Evolutionary conservation across 1,140 invertebrate genomes (phyloP).

Genomic region (Ladona fulva): DNA sequence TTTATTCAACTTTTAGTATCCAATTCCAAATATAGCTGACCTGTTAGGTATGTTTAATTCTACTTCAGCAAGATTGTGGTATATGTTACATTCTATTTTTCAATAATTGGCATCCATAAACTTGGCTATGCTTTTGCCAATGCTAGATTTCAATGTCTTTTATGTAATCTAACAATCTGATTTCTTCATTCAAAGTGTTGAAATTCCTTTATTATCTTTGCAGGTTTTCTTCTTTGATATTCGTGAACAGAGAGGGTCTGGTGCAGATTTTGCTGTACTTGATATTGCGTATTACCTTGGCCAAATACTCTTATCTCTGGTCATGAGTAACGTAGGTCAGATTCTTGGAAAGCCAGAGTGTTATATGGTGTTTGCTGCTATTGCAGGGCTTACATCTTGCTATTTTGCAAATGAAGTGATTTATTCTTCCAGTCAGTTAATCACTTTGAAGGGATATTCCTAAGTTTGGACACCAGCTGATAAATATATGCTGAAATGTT

Average conservation of each 20-base stretch:
- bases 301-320: conserved; percentile 37
- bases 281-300: conserved; percentile 41
- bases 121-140: too few relatives aligned
- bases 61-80: too few relatives aligned
- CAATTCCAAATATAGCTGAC: too few relatives aligned
- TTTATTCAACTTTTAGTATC: too few relatives aligned
- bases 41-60: too few relatives aligned
- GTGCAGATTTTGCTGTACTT: conserved; percentile 37
- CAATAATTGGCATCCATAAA: too few relatives aligned
- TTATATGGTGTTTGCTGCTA: conserved; percentile 35
- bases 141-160: too few relatives aligned
- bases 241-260: conserved; percentile 32
- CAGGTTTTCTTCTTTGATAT: conserved; percentile 12
- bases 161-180: too few relatives aligned
- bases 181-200: neutral
- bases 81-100: too few relatives aligned
- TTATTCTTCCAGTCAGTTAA: conserved; percentile 17
- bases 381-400: conserved; percentile 25
- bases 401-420: conserved; percentile 23
- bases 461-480: too few relatives aligned
- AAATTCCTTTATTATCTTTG: neutral
- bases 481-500: too few relatives aligned
- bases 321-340: conserved; percentile 40
- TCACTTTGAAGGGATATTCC: neutral
- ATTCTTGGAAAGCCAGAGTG: conserved; percentile 33